phyloP scores from a whole-genome alignment of 2,797 vertebrate species.

The Peromyscus eremicus region DNA sequence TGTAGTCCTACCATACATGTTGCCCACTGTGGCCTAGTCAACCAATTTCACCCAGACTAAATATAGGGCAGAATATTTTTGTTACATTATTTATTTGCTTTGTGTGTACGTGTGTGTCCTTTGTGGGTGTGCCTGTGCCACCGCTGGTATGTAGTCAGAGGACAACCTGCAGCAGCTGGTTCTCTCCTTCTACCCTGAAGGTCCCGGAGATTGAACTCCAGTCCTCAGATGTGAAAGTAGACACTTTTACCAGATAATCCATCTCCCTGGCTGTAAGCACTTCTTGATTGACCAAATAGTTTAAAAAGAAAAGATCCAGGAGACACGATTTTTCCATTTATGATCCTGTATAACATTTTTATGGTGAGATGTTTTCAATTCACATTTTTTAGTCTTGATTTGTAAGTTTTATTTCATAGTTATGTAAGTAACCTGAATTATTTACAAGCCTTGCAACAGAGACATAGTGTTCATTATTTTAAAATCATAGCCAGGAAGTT shows the following conservation, averaged over 20 bases:
- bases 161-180: neutral
- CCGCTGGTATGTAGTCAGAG: neutral
- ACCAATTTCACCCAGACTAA: neutral
- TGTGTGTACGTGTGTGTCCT: neutral
- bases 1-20: rapidly evolving
- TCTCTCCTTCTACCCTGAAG: neutral
- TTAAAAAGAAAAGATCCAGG: neutral
- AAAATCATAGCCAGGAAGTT: conserved; percentile 31
- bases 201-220: neutral
- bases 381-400: neutral
- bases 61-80: neutral
- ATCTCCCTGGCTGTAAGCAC: neutral
- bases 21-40: rapidly evolving
- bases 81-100: neutral
- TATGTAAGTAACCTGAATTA: conserved; percentile 65
- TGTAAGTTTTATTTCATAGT: conserved; percentile 57
- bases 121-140: neutral
- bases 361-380: conserved; percentile 23
- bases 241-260: neutral
- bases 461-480: conserved; percentile 45
- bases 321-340: conserved; percentile 11
- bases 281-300: neutral
- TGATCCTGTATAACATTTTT: conserved; percentile 2
- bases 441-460: conserved; percentile 14
- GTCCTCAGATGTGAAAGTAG: neutral